Evolutionary conservation across 2,888 invertebrate genomes (phyloP).

Genomic region (Drosophila quinaria): DNA sequence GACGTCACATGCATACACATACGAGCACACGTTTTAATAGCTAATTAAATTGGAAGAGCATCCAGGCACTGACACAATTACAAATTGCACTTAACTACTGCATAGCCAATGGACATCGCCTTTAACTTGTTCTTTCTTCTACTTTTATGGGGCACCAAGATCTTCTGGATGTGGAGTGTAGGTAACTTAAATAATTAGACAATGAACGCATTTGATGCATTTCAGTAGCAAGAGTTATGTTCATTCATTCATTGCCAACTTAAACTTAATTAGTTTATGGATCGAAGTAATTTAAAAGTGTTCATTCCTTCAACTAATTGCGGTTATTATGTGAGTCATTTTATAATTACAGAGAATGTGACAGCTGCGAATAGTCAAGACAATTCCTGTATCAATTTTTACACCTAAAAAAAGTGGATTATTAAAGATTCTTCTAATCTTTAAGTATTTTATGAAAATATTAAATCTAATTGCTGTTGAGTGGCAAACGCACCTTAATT

Average conservation of each 20-base stretch:
- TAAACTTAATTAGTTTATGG: conserved; percentile 52
- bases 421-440: conserved; percentile 3
- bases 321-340: conserved; percentile 47
- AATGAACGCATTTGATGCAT: conserved; percentile 58
- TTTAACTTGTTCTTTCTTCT: background rate
- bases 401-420: background rate
- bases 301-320: conserved; percentile 49
- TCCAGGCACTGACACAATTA: conserved; percentile 75
- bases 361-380: conserved; percentile 4
- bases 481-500: conserved; percentile 8
- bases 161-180: conserved; percentile 31
- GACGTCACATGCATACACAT: conserved; percentile 65
- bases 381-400: background rate
- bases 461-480: conserved; percentile 9
- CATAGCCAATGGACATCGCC: conserved; percentile 41
- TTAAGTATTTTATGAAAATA: background rate
- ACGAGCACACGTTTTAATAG: conserved; percentile 65
- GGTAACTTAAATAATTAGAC: conserved; percentile 52
- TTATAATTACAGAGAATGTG: conserved; percentile 35
- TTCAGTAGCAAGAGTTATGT: conserved; percentile 28
- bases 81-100: conserved; percentile 78
- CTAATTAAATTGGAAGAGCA: conserved; percentile 76
- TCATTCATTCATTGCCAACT: conserved; percentile 16
- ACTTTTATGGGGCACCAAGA: conserved; percentile 43
- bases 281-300: conserved; percentile 1